Evolutionary conservation across 53 echinoderm and acorn worm species (phyloP).

Genomic region (Crossaster papposus): DNA sequence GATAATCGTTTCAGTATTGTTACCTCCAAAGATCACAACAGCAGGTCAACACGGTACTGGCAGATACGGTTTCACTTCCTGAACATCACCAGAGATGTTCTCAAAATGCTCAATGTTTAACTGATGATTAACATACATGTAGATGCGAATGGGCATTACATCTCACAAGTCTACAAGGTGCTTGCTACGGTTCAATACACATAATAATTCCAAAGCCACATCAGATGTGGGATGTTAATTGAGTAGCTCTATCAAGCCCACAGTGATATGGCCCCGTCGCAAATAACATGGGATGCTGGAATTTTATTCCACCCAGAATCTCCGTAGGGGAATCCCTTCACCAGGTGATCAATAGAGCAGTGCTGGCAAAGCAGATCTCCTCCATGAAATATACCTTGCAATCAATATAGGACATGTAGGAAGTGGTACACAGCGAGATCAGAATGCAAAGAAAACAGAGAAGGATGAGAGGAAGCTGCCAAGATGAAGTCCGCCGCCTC

Average conservation of each 20-base stretch:
- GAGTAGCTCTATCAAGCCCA: not conserved
- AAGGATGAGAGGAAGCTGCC: not conserved
- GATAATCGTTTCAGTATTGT: not conserved
- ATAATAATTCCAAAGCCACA: not conserved
- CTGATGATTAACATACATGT: not conserved
- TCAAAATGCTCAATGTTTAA: not conserved
- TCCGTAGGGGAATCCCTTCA: conserved; percentile 6
- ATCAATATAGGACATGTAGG: not conserved
- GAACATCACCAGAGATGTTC: not conserved
- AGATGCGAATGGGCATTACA: not conserved
- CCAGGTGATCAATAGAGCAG: conserved; percentile 2
- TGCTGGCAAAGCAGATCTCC: not conserved
- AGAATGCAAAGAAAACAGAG: not conserved
- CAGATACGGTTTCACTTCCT: not conserved
- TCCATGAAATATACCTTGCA: not conserved
- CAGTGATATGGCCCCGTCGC: not conserved
- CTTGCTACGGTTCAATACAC: not conserved
- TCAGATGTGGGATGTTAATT: conserved; percentile 1
- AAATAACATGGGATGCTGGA: not conserved
- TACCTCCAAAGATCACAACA: too few species aligned
- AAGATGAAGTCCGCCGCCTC: not conserved
- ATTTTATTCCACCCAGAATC: not conserved
- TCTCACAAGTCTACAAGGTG: not conserved
- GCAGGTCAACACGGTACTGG: not conserved
- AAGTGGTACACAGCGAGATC: not conserved